Percentiles rank a stretch among this genome's conserved stretches.
These are phyloP conservation scores for Herminia tarsipennalis DNA, from an alignment of 2,888 invertebrate species.

Conservation along the genomic window DNA sequence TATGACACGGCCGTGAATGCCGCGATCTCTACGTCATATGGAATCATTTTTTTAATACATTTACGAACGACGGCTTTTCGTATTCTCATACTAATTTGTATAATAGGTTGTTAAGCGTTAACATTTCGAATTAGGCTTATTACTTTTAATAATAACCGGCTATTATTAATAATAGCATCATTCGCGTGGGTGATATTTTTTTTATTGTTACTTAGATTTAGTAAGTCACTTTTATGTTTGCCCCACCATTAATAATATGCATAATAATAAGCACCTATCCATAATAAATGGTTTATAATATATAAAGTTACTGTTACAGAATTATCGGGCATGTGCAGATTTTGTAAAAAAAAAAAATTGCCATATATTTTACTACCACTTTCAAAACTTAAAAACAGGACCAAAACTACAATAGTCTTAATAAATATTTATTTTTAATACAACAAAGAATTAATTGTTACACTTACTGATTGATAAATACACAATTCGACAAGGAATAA, in stretches of 20 bases:
- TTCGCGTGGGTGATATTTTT: conserved; percentile 39
- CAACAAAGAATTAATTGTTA: no score
- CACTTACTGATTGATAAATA: no score
- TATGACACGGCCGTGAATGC: conserved; percentile 13
- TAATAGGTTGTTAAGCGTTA: conserved; percentile 23
- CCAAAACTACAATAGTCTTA: no score
- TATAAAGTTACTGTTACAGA: no score
- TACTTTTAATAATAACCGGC: conserved; percentile 27
- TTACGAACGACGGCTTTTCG: conserved; percentile 3
- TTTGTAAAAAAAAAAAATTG: not conserved
- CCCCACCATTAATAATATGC: conserved; percentile 53
- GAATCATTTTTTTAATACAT: not conserved
- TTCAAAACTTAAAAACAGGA: no score
- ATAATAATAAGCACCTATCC: conserved; percentile 40
- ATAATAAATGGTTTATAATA: no score
- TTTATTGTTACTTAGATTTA: conserved; percentile 58
- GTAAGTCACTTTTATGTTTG: conserved; percentile 46
- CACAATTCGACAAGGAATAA: no score
- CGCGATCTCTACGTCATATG: conserved; percentile 11
- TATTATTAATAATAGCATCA: conserved; percentile 8
- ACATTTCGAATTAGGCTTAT: conserved; percentile 30
- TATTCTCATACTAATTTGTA: conserved; percentile 28
- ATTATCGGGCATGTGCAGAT: conserved; percentile 25
- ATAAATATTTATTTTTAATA: no score
- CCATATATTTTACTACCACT: no score